These are phyloP conservation scores for Mythimna pallens DNA, from an alignment of 2,888 invertebrate genomes.

Conservation along the genomic window DNA sequence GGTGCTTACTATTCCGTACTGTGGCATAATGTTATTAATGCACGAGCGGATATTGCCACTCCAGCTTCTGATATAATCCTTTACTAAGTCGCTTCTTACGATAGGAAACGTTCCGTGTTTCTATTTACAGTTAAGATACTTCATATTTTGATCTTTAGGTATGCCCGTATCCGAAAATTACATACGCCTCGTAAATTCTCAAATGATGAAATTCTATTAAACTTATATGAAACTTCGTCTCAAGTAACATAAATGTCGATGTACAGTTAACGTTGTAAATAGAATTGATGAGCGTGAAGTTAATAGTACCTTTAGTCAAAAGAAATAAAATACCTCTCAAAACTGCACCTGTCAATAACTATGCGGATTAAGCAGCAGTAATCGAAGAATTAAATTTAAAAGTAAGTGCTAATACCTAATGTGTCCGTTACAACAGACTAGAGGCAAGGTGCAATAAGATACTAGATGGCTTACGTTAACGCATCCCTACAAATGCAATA, in stretches of 20 bases:
- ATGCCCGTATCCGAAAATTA: neutral
- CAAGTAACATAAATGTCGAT: conserved; percentile 3
- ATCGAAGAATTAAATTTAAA: conserved; percentile 31
- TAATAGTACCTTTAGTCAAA: neutral
- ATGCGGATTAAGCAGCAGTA: conserved; percentile 18
- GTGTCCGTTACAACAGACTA: conserved; percentile 41
- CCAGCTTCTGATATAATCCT: conserved; percentile 17
- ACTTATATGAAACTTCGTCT: conserved; percentile 1
- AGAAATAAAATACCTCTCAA: neutral
- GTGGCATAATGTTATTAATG: conserved; percentile 23
- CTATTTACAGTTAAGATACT: neutral
- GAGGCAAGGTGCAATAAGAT: conserved; percentile 62
- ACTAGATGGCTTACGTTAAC: conserved; percentile 57
- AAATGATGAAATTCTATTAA: conserved; percentile 14
- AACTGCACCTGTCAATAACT: neutral
- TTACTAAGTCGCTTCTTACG: neutral
- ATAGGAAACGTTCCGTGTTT: conserved; percentile 8
- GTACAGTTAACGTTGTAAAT: neutral
- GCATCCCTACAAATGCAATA: conserved; percentile 73
- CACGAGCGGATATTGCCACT: conserved; percentile 2
- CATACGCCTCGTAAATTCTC: conserved; percentile 1
- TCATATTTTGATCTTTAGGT: neutral
- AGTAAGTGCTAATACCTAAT: conserved; percentile 21
- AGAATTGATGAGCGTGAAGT: neutral
- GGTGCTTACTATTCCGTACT: neutral